Percentiles rank a stretch among this genome's conserved stretches.
phyloP scores from a whole-genome alignment of 2,113 vertebrate species.

The Pollimyrus isidori region DNA sequence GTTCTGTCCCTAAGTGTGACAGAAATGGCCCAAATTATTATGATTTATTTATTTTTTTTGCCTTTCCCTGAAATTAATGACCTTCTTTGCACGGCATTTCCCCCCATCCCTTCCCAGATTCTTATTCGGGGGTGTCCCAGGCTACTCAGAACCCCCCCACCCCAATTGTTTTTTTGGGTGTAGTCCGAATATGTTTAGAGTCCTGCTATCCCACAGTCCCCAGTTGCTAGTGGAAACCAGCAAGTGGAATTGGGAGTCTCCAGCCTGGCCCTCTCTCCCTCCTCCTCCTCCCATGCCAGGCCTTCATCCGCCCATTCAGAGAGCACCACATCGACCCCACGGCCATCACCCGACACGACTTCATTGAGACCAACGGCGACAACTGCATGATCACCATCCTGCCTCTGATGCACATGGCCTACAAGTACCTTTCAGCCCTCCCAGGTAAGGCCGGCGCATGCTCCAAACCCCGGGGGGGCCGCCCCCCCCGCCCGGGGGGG shows the following conservation, averaged over 20 bases:
- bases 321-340: constrained; percentile 70
- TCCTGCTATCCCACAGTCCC: background rate
- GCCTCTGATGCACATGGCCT: constrained; percentile 60
- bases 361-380: constrained; percentile 69
- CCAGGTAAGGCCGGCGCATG: constrained; percentile 47
- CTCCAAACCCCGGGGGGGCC: no score
- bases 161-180: background rate
- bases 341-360: constrained; percentile 66
- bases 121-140: constrained; percentile 39
- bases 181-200: background rate
- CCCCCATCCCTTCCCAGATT: constrained; percentile 32
- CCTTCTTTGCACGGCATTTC: constrained; percentile 45
- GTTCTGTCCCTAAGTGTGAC: constrained; percentile 30
- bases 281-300: constrained; percentile 40
- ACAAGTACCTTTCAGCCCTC: constrained; percentile 56
- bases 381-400: constrained; percentile 69
- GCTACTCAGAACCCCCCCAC: background rate
- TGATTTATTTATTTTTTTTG: constrained; percentile 32
- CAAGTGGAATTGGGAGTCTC: background rate
- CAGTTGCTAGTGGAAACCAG: background rate
- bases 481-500: no score
- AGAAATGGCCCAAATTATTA: constrained; percentile 39
- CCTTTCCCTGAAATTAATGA: constrained; percentile 54
- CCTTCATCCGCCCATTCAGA: constrained; percentile 64
- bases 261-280: background rate